phyloP scores from a whole-genome alignment of 2,797 vertebrate genomes.

The Ctenopoma multispine region DNA sequence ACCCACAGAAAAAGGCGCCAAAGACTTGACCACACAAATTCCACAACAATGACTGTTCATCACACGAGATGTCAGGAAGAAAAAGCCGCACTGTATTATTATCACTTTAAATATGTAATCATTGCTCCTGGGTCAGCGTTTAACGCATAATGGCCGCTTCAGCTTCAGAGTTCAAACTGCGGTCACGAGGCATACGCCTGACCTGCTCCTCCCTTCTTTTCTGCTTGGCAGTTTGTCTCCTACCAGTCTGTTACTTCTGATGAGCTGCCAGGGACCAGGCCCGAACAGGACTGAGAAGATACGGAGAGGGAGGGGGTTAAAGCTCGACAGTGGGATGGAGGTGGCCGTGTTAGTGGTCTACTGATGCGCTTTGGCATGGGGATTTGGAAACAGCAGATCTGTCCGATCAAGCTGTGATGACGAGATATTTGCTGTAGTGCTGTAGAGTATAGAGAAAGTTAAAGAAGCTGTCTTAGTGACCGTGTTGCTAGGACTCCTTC shows the following conservation, averaged over 20 bases:
- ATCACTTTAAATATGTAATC: slow-evolving; percentile 33
- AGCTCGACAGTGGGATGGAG: slow-evolving; percentile 1
- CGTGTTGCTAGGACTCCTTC: slow-evolving; percentile 9
- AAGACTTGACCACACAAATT: slow-evolving; percentile 1
- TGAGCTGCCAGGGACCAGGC: slow-evolving; percentile 64
- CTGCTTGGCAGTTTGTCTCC: slow-evolving; percentile 66
- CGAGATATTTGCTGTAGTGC: slow-evolving; percentile 6
- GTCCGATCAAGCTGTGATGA: slow-evolving; percentile 7
- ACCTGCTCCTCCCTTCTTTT: slow-evolving; percentile 56
- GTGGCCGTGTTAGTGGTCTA: neutral
- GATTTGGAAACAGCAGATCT: slow-evolving; percentile 19
- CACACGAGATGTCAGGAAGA: neutral
- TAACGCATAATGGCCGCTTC: slow-evolving; percentile 33
- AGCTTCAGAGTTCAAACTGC: slow-evolving; percentile 64
- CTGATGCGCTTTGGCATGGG: neutral
- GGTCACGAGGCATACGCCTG: slow-evolving; percentile 69
- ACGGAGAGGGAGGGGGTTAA: neutral
- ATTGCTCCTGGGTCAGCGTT: slow-evolving; percentile 11
- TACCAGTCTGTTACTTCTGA: slow-evolving; percentile 74
- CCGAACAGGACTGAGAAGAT: slow-evolving; percentile 29
- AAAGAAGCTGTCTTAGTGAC: neutral
- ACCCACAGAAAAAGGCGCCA: neutral
- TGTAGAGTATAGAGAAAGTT: slow-evolving; percentile 6
- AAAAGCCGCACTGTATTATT: slow-evolving; percentile 35
- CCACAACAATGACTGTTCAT: slow-evolving; percentile 12